phyloP scores from a whole-genome alignment of 2,113 vertebrate species.

The Eidolon helvum region DNA sequence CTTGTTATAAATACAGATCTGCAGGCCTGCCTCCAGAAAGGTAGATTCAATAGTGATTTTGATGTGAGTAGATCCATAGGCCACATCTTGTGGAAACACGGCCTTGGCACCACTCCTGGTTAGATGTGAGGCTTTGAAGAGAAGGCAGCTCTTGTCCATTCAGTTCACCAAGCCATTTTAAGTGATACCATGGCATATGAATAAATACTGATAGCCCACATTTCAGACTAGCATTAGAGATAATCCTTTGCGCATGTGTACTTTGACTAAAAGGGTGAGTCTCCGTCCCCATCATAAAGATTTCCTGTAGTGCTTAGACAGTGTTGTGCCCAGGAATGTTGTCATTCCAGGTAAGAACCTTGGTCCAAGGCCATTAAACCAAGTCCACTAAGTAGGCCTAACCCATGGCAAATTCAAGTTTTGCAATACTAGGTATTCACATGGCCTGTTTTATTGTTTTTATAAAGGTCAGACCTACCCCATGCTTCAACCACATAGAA shows the following conservation, averaged over 20 bases:
- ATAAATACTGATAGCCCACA: background rate
- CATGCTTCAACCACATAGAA: constrained; percentile 25
- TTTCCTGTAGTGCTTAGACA: constrained; percentile 29
- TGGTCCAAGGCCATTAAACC: constrained; percentile 38
- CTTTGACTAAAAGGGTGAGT: constrained; percentile 26
- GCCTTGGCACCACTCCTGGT: background rate
- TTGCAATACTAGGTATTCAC: constrained; percentile 38
- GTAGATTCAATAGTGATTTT: background rate
- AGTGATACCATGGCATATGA: background rate
- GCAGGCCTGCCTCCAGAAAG: background rate
- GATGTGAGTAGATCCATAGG: background rate
- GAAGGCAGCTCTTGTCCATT: background rate
- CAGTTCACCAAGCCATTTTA: background rate
- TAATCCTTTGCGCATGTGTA: constrained; percentile 3
- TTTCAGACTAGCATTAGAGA: background rate
- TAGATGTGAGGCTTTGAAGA: background rate
- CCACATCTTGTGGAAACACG: background rate
- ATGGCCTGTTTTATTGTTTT: constrained; percentile 40
- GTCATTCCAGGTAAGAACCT: constrained; percentile 39
- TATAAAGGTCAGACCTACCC: constrained; percentile 13
- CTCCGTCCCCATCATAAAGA: constrained; percentile 13
- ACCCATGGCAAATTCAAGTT: constrained; percentile 56
- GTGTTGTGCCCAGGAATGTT: constrained; percentile 51
- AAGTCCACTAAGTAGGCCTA: constrained; percentile 43
- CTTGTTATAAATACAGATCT: background rate